Evolutionary conservation across 2,888 invertebrate species (phyloP), one percentile per base, ranked within the genome.

Genomic region (Lasioglossum malachurum): DNA sequence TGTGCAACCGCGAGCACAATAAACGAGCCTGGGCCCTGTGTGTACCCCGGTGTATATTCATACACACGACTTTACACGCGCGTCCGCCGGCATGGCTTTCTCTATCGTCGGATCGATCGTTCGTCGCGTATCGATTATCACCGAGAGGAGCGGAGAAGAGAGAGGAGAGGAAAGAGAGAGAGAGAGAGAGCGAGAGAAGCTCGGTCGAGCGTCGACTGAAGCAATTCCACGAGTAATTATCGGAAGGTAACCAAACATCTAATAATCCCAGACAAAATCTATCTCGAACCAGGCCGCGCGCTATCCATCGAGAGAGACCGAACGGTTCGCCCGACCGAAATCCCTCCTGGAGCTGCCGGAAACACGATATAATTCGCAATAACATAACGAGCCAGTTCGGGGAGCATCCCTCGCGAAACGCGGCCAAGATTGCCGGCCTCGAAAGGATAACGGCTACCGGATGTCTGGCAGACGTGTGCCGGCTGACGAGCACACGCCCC

Each of bases 181-280:
- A 27, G 27, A 60, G 31, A 64, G 64, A 16, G 31, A 16, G 27
- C 7, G 64, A 16, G 64, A 7, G 0, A 5, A 31, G 27, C 41
- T 64, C 31, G 78, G 49, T 23, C 57, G 41, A 76, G 60, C 89
- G 78, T 81, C 83, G 86, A 89, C 83, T 74, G 80, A 72, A 83
- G 82, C 88, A 91, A 91, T 91, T 82, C 87, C 85, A 73, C 86
- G 91, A 90, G 92, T 91, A 93, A 93, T 93, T 93, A 92, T 92
- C 86, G 90, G 88, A 88, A 90, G 90, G 90, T 91, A 92, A 92
- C 89, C 89, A 89, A 93, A 93, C 91, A 92, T 93, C 91, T 93
- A 91, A 90, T 92, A 92, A 92, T 92, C 87, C 89, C 87, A 89
- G 89, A 92, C 88, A 90, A 92, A 90, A 91, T 92, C 89, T 91